Evolutionary conservation across 2,113 vertebrate species (phyloP).

Genomic region (Platycercus adscitus): DNA sequence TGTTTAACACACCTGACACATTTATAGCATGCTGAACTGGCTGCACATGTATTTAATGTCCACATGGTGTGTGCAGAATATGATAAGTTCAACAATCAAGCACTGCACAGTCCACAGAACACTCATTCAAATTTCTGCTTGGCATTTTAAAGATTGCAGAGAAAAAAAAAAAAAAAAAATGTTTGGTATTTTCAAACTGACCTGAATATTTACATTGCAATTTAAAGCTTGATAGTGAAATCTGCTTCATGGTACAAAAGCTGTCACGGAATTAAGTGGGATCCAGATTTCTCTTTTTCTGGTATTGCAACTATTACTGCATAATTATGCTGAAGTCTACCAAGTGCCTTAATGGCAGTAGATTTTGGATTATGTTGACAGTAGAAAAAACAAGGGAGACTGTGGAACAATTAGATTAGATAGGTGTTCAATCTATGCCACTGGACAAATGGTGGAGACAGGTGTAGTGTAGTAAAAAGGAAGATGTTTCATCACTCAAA

Average conservation of each 20-base stretch:
- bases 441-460: not conserved
- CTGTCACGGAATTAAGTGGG: not conserved
- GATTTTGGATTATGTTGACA: not conserved
- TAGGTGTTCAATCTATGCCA: not conserved
- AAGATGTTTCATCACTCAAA: not conserved
- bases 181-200: not conserved
- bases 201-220: not conserved
- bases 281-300: not conserved
- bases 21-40: not conserved
- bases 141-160: not conserved
- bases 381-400: not conserved
- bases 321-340: not conserved
- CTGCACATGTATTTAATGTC: not conserved
- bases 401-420: not conserved
- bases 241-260: not conserved
- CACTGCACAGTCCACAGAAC: not conserved
- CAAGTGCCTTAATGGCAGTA: not conserved
- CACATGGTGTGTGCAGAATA: not conserved
- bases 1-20: not conserved
- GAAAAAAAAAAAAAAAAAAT: not conserved
- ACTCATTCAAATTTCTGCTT: not conserved
- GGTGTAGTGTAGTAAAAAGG: not conserved
- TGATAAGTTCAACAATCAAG: not conserved
- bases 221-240: not conserved
- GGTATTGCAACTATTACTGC: not conserved